phyloP scores from a whole-genome alignment of 2,113 vertebrate species.

The Tretioscincus oriximinensis region DNA sequence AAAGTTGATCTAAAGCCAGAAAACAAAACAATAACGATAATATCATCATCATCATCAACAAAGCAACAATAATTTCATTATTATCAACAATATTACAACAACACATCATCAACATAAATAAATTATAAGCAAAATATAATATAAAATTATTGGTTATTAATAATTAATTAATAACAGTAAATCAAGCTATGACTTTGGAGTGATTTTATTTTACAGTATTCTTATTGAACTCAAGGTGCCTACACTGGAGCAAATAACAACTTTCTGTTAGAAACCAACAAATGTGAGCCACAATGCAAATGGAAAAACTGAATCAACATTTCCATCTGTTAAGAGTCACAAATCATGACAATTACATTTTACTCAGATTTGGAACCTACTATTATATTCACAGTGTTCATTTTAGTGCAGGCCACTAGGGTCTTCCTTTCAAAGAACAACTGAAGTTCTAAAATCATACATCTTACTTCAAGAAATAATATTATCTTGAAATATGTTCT shows the following conservation, averaged over 20 bases:
- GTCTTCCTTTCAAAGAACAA: not conserved
- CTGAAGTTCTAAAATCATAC: not conserved
- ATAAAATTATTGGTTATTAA: no score
- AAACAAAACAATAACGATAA: no score
- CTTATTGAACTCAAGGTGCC: not conserved
- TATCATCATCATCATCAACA: no score
- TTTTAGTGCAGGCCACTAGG: not conserved
- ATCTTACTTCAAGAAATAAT: accelerated
- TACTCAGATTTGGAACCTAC: not conserved
- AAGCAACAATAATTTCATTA: no score
- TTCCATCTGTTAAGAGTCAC: not conserved
- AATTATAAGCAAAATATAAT: no score
- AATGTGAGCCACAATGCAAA: constrained; percentile 15
- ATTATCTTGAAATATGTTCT: not conserved
- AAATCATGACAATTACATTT: not conserved
- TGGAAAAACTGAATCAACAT: not conserved
- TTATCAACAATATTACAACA: no score
- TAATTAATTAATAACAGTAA: constrained; percentile 25
- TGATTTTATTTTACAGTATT: not conserved
- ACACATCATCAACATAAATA: no score
- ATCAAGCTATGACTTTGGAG: not conserved
- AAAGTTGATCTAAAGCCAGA: no score
- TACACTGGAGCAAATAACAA: constrained; percentile 13
- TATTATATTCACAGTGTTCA: not conserved
- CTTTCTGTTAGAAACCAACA: not conserved